Conservation (phyloP, 2,113 vertebrate genomes). For the Dasyornis broadbenti region DNA sequence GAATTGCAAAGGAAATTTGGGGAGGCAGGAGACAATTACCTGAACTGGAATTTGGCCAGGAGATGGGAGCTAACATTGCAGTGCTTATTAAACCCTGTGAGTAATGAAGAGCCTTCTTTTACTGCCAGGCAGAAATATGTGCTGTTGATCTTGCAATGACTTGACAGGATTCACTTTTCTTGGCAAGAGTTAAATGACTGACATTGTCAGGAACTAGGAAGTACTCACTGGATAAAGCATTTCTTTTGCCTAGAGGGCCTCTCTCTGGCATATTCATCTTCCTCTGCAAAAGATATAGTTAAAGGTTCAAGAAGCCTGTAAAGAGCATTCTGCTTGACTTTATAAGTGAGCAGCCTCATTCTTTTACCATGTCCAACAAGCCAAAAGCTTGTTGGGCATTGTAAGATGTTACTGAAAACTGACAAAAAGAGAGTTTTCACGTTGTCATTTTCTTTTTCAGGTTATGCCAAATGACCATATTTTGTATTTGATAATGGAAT, state of each 20-base stretch:
- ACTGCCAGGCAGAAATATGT: background rate
- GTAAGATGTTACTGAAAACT: background rate
- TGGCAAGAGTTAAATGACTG: background rate
- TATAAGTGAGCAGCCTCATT: background rate
- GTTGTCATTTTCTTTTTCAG: background rate
- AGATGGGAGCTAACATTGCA: background rate
- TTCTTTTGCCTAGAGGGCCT: background rate
- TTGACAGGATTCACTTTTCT: background rate
- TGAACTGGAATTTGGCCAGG: background rate
- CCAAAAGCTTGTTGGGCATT: background rate
- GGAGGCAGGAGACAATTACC: background rate
- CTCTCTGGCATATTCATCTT: background rate
- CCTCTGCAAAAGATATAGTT: background rate
- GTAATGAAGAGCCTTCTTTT: background rate
- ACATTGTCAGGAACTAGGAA: background rate
- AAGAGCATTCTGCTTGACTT: background rate
- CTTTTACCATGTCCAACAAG: too few species aligned
- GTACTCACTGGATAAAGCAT: background rate
- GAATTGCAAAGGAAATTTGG: background rate
- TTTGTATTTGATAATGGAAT: background rate
- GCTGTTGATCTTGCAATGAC: background rate
- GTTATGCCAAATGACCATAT: background rate
- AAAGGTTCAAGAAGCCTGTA: background rate
- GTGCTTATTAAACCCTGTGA: background rate
- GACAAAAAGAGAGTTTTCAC: background rate